Evolutionary conservation across 2,113 vertebrate species (phyloP), one percentile per base, ranked within the genome.

Genomic region (Gymnocephalus cernua): DNA sequence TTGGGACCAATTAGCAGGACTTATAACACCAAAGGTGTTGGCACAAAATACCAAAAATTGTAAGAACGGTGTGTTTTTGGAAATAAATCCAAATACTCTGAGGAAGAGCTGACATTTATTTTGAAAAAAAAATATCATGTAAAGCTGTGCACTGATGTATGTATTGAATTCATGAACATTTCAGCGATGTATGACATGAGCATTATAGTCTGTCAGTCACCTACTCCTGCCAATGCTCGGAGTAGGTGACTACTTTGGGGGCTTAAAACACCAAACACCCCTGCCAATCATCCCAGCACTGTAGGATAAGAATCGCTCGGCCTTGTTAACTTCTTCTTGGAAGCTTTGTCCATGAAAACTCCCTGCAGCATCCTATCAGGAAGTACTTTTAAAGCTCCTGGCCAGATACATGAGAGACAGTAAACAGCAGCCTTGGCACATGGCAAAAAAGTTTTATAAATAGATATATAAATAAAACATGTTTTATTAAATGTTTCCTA

Each of bases 1-100:
- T 59, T 66, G 86, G 86, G 82, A 88, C 86, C 82, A 88, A 86
- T 88, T 86, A 88, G 70, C 65, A 70, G 57, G 67, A 87, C 56
- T 70, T 57, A 57, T 56, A 62, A n/a, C 48, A 79, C 83, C 11
- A 14, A 70, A 70, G 68, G 67, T 70, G 48, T 47, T 27, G 62
- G 45, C 69, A 72, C 45, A 57, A 83, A 67, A 53, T 41, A 73
- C 56, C 56, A 41, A 54, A 80, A 44, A 71, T 45, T 23, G 72
- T 53, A 67, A 66, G 62, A 67, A 35, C n/a, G 27, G 7, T 27
- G 47, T 38, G 48, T 81, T 74, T 62, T 27, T 70, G 23, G 53
- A 76, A 65, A 76, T 70, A 35, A 69, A 66, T 44, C 58, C 51
- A 75, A 84, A 77, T 56, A 62, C 70, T 76, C 25, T 4, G 23